Evolutionary conservation across 1,140 invertebrate genomes (phyloP), one percentile per base, ranked within the genome.

Genomic region (Pogonomyrmex californicus): DNA sequence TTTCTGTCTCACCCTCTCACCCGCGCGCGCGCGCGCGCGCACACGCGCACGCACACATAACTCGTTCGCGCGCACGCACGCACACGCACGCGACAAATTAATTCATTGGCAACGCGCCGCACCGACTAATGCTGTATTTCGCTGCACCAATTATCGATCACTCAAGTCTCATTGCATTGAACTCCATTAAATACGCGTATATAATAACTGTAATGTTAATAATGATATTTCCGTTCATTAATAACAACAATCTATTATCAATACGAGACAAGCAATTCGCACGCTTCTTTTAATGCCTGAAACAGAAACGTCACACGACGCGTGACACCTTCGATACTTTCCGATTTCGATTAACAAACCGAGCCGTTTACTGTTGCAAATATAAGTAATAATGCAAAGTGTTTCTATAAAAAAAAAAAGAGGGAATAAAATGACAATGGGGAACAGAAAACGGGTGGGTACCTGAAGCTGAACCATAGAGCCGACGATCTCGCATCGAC

Each of bases 401-500:
- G 54, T 41, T 54, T 10, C 36, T 36, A 12, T 47, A 36, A 77
- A 65, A 77, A 36, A 17, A 36, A 62, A 60, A 56, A 38, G 17
- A 36, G 5, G 38, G 12, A 73, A 60, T 38, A 47, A 73, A 83
- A 36, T 62, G 54, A 75, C n/a, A 41, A 47, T 44, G 41, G 17
- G 6, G 12, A 60, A 79, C 44, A 79, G 54, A 81, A 75, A 73
- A 66, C 66, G 23, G 38, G 0, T 41, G 51, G 63, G 47, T 54
- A 63, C 47, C 44, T 65, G 62, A 23, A 30, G 77, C 62, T 66
- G 41, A 75, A 47, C 56, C 68, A 62, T 60, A 75, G n/a, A 73
- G 68, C 79, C 56, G 33, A 60, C 68, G 79, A 83, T 83, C 70
- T 75, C 62, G 86, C 88, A 86, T 89, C 88, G 62, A 90, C 86